These are phyloP conservation scores for Peromyscus attwateri DNA, from an alignment of 2,797 vertebrate species.

Conservation along the genomic window DNA sequence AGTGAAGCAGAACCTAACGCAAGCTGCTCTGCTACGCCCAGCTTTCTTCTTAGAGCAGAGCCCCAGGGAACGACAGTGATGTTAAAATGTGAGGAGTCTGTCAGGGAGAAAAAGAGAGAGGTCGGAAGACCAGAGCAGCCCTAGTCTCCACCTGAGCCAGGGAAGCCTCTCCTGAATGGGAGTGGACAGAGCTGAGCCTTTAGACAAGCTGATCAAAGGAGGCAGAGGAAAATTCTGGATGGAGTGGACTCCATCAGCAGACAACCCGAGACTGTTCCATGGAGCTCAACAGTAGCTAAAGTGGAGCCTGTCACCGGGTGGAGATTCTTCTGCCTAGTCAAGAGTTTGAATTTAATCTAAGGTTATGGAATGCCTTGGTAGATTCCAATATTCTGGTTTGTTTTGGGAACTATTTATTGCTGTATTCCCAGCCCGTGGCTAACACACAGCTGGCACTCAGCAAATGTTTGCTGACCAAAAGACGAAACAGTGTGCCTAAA, in stretches of 20 bases:
- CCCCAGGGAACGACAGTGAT: neutral
- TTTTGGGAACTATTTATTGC: neutral
- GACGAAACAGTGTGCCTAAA: neutral
- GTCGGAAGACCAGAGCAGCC: neutral
- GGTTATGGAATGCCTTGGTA: neutral
- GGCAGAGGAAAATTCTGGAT: neutral
- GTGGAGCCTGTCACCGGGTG: neutral
- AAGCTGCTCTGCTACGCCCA: neutral
- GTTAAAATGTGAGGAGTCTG: neutral
- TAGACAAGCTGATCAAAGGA: neutral
- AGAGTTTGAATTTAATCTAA: conserved; percentile 22
- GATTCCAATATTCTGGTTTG: neutral
- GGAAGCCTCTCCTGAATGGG: neutral
- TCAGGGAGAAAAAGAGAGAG: neutral
- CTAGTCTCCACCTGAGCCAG: neutral
- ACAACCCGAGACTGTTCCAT: neutral
- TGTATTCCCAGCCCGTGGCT: neutral
- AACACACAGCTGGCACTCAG: neutral
- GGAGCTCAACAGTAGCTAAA: neutral
- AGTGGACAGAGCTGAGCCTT: neutral
- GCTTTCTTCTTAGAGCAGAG: conserved; percentile 13
- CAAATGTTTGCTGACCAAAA: conserved; percentile 12
- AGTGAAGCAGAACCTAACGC: neutral
- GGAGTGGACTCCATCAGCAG: neutral
- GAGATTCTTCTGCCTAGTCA: neutral